Base-by-base conservation (phyloP, 2,113 vertebrate genomes). In the Paradisaea rubra region DNA sequence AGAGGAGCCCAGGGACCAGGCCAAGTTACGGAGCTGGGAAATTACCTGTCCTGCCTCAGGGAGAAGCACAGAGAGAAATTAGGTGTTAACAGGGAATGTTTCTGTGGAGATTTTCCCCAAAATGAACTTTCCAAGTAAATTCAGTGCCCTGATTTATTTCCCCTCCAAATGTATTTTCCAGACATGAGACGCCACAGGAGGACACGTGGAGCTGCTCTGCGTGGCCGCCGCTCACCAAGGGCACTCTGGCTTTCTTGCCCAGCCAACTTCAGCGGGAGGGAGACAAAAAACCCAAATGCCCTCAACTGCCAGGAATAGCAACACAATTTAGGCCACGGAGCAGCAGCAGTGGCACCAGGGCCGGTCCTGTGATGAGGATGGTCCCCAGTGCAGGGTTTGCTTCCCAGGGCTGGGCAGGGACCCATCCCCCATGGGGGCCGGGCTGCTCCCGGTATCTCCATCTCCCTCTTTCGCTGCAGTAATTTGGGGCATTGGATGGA, bases 341-440 rank as follows among this genome's bases (percentile, higher is more conserved):
- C 83, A 61, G 86, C 64, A 37, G 64, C 69, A 22, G 76, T 1
- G 4, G 68, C 0, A 0, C 65, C 1, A 1, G 83, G 89, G 56
- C 47, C 0, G 0, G 41, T 53, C 54, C 80, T 53, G 54, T 2
- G 3, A 5, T 3, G 22, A 35, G 80, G 77, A 56, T 30, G 50
- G 7, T 65, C 47, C 39, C 42, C 66, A 68, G 22, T 0, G 5
- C 25, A 28, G 61, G 56, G 52, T 82, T 82, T 45, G 24, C 12
- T 37, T 30, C 49, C n/a, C 19, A 9, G 35, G 1, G 35, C 39
- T 54, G 72, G 54, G 21, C 39, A 35, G 45, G 81, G 39, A 63
- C 4, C 6, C 33, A 6, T 17, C 35, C 11, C 16, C 27, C 50
- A 0, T 0, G 5, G 77, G 39, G 25, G 13, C 44, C 0, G 1